Conservation (phyloP, 2,888 invertebrate species). For the Magallana nippona region DNA sequence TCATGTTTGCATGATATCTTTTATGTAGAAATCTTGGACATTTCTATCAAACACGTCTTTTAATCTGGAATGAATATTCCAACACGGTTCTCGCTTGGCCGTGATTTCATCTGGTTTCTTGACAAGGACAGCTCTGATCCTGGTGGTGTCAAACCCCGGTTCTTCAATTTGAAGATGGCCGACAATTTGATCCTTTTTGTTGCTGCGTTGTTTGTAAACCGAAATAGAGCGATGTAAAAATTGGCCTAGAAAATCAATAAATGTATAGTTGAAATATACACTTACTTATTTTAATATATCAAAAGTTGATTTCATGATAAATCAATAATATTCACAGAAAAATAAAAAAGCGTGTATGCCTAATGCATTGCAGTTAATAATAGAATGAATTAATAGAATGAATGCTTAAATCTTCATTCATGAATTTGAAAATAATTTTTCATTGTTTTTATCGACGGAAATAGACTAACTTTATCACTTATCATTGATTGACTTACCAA, state of each 20-base stretch:
- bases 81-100: slow-evolving; percentile 32
- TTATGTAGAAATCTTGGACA: slow-evolving; percentile 34
- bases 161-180: slow-evolving; percentile 32
- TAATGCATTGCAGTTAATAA: no score
- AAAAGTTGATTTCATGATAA: no score
- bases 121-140: slow-evolving; percentile 21
- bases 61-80: slow-evolving; percentile 39
- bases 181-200: slow-evolving; percentile 35
- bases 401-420: no score
- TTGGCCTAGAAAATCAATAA: slow-evolving; percentile 39
- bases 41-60: slow-evolving; percentile 14
- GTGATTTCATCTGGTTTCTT: slow-evolving; percentile 35
- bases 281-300: no score
- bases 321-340: no score
- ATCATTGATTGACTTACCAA: slow-evolving; percentile 26
- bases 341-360: no score
- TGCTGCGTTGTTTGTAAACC: not conserved
- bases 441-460: no score
- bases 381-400: no score
- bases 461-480: no score
- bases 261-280: no score
- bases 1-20: slow-evolving; percentile 11
- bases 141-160: not conserved
- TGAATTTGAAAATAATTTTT: no score
- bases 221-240: slow-evolving; percentile 38